Base-by-base conservation (phyloP, 2,113 vertebrate species). In the Myrmophylax atrothorax region DNA sequence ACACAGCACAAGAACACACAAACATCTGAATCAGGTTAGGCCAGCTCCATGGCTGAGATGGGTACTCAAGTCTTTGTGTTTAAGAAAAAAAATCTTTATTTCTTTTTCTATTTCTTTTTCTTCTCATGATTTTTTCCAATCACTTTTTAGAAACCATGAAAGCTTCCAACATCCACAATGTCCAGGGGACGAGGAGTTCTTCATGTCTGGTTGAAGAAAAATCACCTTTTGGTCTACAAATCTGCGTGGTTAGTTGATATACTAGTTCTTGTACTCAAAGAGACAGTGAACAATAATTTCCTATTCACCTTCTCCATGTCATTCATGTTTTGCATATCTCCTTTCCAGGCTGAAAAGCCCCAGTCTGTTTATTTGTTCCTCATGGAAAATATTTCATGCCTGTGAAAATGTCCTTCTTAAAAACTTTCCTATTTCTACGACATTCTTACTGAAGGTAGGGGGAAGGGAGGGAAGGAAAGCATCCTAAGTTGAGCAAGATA, bases 271-370 rank as follows among this genome's bases (percentile, higher is more conserved):
- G 37, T 77, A 96, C 55, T 47, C 26, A 18, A 93, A 90, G 12
- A 86, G 78, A 84, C 90, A 94, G 59, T 1, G 11, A 93, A 62
- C 58, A 77, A 66, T 88, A 76, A 88, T 83, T 90, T 85, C 15
- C 8, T 62, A 53, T 83, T 94, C 68, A 92, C 59, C 64, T 93
- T 95, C 62, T 58, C 46, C n/a, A 22, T 69, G 75, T 87, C 82
- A 77, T 94, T 93, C 85, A 95, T 83, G 85, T 94, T 93, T 94
- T 42, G 46, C 31, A 69, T 26, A 73, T 58, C n/a, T 35, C 20
- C 15, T 87, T 85, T 58, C 67, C 35, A 80, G 25, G 26, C 20
- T 84, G 50, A 85, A 83, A 86, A 76, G 63, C 84, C 35, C 9
- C 0, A 0, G 42, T 77, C 63, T 92, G 38, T 87, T 72, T 91